phyloP scores from a whole-genome alignment of 2,797 vertebrate species.

The Clamator glandarius region DNA sequence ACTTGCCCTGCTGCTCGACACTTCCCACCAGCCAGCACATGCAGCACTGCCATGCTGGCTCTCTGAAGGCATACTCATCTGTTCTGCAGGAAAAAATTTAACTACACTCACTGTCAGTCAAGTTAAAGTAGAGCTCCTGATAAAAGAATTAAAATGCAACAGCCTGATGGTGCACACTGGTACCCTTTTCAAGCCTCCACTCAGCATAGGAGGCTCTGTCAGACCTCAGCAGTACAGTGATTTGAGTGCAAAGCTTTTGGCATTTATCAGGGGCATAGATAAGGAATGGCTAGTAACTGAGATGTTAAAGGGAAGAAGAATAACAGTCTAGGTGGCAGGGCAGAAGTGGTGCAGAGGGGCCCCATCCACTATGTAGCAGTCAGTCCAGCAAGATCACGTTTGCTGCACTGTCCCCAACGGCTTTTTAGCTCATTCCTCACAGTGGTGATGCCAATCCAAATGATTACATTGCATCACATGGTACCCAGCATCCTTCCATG shows the following conservation, averaged over 20 bases:
- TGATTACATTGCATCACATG: neutral
- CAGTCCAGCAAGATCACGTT: neutral
- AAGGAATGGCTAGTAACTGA: neutral
- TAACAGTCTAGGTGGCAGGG: neutral
- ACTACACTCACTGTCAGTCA: neutral
- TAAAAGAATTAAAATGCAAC: neutral
- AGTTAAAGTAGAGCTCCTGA: neutral
- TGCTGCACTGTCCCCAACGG: neutral
- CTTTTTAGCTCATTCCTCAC: neutral
- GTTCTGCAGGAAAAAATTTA: neutral
- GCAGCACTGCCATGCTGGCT: neutral
- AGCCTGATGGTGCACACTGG: neutral
- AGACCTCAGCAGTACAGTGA: neutral
- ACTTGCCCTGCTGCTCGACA: neutral
- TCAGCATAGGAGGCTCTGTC: accelerated
- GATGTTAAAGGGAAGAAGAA: neutral
- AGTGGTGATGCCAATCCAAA: neutral
- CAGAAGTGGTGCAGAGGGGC: accelerated
- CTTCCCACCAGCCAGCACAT: neutral
- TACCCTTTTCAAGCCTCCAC: accelerated
- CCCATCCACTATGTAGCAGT: accelerated
- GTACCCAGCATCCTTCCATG: neutral
- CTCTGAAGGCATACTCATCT: neutral
- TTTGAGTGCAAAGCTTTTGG: neutral
- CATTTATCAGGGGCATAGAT: accelerated